phyloP scores from a whole-genome alignment of 2,113 vertebrate species.

The Osmerus mordax region DNA sequence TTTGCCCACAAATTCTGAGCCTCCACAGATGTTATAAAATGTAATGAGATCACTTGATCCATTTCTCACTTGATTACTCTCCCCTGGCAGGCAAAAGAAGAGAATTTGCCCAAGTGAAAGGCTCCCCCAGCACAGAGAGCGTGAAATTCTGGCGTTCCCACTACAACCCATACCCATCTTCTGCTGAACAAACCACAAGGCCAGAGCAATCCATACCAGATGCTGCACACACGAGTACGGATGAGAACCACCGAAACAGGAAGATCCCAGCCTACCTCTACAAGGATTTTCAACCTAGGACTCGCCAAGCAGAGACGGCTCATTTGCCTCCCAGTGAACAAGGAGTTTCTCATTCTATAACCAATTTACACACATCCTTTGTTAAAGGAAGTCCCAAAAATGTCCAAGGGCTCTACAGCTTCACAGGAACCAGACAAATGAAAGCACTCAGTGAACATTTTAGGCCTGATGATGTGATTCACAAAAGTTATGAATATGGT shows the following conservation, averaged over 20 bases:
- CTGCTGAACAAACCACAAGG: slow-evolving; percentile 14
- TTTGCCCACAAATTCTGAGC: too few relatives aligned
- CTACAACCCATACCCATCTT: neutral
- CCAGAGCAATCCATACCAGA: slow-evolving; percentile 6
- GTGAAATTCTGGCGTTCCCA: neutral
- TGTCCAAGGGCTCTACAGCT: neutral
- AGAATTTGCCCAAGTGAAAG: neutral
- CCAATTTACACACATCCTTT: neutral
- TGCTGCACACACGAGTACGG: neutral
- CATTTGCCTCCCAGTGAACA: neutral
- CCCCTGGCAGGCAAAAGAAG: neutral
- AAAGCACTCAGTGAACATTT: neutral
- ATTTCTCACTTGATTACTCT: neutral
- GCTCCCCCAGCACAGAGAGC: neutral
- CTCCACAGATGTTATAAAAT: too few relatives aligned
- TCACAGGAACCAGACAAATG: neutral
- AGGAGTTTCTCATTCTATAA: rapidly evolving
- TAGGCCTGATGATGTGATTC: too few relatives aligned
- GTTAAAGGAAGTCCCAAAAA: neutral
- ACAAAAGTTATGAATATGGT: too few relatives aligned
- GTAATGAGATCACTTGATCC: neutral
- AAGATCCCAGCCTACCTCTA: slow-evolving; percentile 27
- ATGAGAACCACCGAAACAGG: neutral
- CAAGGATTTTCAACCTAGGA: slow-evolving; percentile 14
- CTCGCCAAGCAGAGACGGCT: neutral